Evolutionary conservation across 2,797 vertebrate species (phyloP), one percentile per base, ranked within the genome.

Genomic region (Poecilia wingei): DNA sequence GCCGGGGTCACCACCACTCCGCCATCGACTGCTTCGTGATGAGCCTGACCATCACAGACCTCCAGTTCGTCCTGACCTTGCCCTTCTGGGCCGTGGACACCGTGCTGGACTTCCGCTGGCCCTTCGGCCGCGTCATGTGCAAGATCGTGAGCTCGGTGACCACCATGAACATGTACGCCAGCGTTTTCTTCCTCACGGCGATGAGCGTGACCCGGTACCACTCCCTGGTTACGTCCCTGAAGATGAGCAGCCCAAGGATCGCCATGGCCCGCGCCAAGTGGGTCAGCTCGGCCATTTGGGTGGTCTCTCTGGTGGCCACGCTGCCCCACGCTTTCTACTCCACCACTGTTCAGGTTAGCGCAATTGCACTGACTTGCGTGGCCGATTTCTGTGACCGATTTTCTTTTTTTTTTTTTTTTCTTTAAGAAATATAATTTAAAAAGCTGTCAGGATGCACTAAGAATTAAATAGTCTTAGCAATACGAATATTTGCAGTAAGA

Each of bases 111-210:
- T 96, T 96, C 88, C 92, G 93, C n/a, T 96, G 96, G 95, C 95
- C 96, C 46, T 96, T 95, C 1, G 93, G 95, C 22, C 73, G 89
- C 25, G 77, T 94, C 83, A 95, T 95, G 95, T 96, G 96, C 75
- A 96, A 96, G 91, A 91, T 95, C 0, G 93, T 96, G 77, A 95
- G 95, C 90, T 95, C 94, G 0, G 94, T 96, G 79, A 95, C 95
- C 10, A 95, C 94, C 64, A 93, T 97, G 87, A 96, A 95, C 89
- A 95, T 95, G 96, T 96, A 95, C 7, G 95, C 95, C 79, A 95
- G 96, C 49, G 95, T 95, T 70, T 96, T 96, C 89, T 96, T 96
- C 88, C 94, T 96, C 77, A 94, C 95, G 0, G 93, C 94, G 72
- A 95, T 95, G 96, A 96, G 94, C 2, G 91, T 96, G 77, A 93